Conservation (phyloP, 2,888 invertebrate species). For the Drosophila birchii region DNA sequence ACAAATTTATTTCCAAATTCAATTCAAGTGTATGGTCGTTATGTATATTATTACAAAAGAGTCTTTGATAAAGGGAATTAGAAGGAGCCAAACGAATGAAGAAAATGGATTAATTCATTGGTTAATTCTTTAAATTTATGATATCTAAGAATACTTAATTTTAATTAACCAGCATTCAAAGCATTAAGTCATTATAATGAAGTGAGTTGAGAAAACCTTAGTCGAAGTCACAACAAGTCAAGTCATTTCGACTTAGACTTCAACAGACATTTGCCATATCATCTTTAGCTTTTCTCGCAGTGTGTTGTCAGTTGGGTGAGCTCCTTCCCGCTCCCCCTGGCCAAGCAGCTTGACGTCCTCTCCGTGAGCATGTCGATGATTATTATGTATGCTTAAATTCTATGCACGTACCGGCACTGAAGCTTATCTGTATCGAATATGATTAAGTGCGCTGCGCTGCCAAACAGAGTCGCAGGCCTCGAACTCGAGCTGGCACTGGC, state of each 20-base stretch:
- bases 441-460: conserved; percentile 77
- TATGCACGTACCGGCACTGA: conserved; percentile 77
- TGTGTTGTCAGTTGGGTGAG: conserved; percentile 8
- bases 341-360: conserved; percentile 7
- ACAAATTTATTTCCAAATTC: background rate
- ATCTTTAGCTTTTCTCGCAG: conserved; percentile 2
- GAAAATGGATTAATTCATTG: no score
- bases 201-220: no score
- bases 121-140: no score
- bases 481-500: conserved; percentile 40
- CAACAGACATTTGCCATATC: no score
- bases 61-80: background rate
- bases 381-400: conserved; percentile 79
- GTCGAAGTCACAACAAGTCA: no score
- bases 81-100: no score
- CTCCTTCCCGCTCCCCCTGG: background rate
- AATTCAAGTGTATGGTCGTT: background rate
- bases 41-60: background rate
- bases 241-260: no score
- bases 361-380: conserved; percentile 66
- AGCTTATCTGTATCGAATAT: conserved; percentile 81
- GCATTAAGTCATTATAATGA: no score
- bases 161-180: no score
- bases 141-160: background rate
- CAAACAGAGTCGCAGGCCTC: conserved; percentile 28